Conservation (phyloP, 2,888 invertebrate species). For the Papilio demoleus region DNA sequence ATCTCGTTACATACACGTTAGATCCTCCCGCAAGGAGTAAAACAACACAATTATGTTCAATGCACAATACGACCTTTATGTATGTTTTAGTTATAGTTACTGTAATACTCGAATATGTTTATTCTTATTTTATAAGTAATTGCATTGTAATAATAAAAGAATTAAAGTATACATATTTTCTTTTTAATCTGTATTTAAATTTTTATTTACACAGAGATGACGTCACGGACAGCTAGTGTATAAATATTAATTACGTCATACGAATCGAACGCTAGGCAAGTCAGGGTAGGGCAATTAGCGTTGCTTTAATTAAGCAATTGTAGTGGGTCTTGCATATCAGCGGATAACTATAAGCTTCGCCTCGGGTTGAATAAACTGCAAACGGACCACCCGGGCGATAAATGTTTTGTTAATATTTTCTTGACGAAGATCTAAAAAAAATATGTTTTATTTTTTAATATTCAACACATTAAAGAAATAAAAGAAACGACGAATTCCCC, state of each 20-base stretch:
- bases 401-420: neutral
- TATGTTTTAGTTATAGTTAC: too few species aligned
- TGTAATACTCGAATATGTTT: too few species aligned
- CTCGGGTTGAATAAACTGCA: constrained; percentile 33
- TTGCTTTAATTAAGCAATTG: constrained; percentile 40
- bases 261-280: neutral
- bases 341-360: constrained; percentile 26
- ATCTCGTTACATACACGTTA: too few species aligned
- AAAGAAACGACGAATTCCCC: too few species aligned
- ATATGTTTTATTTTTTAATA: neutral
- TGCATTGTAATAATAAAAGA: too few species aligned
- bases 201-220: neutral
- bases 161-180: too few species aligned
- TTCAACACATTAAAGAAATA: too few species aligned
- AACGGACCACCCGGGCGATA: constrained; percentile 8
- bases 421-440: neutral
- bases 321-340: constrained; percentile 36
- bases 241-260: constrained; percentile 5
- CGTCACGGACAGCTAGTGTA: neutral
- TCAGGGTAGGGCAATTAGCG: constrained; percentile 34
- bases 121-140: too few species aligned
- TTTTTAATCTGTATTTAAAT: too few species aligned
- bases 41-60: too few species aligned
- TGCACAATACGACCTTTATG: too few species aligned
- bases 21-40: too few species aligned